These are phyloP conservation scores for Cephus pygmeus DNA, from an alignment of 2,888 invertebrate species.

Conservation along the genomic window DNA sequence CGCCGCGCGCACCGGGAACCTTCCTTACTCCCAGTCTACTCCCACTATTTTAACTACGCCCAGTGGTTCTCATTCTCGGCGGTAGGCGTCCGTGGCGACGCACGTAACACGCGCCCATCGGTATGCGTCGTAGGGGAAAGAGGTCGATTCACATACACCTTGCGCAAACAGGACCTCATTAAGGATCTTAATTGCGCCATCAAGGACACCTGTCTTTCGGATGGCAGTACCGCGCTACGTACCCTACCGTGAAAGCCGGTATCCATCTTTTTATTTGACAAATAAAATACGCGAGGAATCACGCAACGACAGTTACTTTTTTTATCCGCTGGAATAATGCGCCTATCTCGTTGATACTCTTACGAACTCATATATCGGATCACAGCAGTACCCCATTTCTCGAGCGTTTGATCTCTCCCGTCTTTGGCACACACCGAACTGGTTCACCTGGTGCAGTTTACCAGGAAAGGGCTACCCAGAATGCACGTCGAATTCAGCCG, in stretches of 20 bases:
- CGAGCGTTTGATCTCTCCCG: neutral
- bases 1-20: slow-evolving; percentile 20
- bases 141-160: slow-evolving; percentile 13
- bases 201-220: slow-evolving; percentile 18
- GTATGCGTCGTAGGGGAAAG: slow-evolving; percentile 17
- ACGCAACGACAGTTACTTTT: neutral
- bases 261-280: neutral
- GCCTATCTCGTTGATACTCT: neutral
- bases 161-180: slow-evolving; percentile 16
- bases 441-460: neutral
- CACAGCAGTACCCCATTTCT: neutral
- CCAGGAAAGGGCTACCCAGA: neutral
- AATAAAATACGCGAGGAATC: neutral
- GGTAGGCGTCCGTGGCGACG: neutral
- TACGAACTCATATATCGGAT: neutral
- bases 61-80: slow-evolving; percentile 57
- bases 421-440: neutral
- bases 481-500: neutral
- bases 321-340: neutral
- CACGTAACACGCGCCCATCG: slow-evolving; percentile 2
- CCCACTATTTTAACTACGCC: slow-evolving; percentile 56
- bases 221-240: slow-evolving; percentile 11
- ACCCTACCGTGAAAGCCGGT: neutral
- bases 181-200: slow-evolving; percentile 12
- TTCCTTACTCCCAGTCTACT: slow-evolving; percentile 52